Evolutionary conservation across 1,140 invertebrate species (phyloP), one percentile per base, ranked within the genome.

Genomic region (Rhagoletis pomonella): DNA sequence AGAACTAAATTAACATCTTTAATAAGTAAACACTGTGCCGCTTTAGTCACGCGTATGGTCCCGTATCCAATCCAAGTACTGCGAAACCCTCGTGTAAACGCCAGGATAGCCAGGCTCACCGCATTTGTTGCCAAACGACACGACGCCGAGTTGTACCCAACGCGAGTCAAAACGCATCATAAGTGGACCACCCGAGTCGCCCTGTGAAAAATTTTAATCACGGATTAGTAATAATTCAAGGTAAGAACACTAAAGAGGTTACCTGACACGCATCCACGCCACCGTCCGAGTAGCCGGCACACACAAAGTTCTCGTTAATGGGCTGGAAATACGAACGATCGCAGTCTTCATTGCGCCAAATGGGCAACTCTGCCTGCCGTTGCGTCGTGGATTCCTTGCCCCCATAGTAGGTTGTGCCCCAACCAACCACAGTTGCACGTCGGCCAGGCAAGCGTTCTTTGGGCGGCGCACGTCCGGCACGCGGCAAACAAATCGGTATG

Each of bases 251-350:
- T 50, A 17, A 73, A 60, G 47, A 17, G 29, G 55, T 90, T 92
- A 97, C 97, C 94, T 98, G 98, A 92, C 98, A 99, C 17, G 97
- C 97, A 91, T 99, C 98, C 73, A 97, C 97, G 0, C 97, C 97
- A 3, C 98, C 98, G 90, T 98, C 96, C 6, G 96, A 96, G 90
- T 97, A 97, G 0, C 98, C 98, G 55, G 98, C 98, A 91, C 98
- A 99, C 1, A 99, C 93, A 93, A 98, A 98, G 88, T 97, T 97
- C 55, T 96, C 95, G 3, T 97, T 98, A 88, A 99, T 98, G 5
- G 97, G 97, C 91, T 98, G 98, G 93, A 97, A 98, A 92, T 98
- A 98, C 12, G 97, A 97, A 64, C 96, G 94, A 93, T 98, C 96
- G 90, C 98, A 98, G 89, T 98, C 97, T 88, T 97, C 96, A 91